Evolutionary conservation across 2,797 vertebrate genomes (phyloP).

Genomic region (Pantherophis alleghaniensis): DNA sequence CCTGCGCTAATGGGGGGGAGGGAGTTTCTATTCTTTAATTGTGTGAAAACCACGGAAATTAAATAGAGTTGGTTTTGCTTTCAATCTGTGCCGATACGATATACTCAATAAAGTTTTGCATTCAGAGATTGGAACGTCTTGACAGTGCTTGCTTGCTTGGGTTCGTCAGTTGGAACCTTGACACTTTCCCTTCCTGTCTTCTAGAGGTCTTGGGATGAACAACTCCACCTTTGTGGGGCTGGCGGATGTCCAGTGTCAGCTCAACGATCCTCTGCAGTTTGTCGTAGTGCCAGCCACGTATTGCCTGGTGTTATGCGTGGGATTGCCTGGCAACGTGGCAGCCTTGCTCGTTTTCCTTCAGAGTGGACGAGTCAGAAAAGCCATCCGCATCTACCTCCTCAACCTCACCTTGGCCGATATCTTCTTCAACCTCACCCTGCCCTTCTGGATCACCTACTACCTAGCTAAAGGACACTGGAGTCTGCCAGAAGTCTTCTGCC

Average conservation of each 20-base stretch:
- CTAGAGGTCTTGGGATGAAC: slow-evolving; percentile 53
- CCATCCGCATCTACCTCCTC: slow-evolving; percentile 68
- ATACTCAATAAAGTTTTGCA: too few relatives aligned
- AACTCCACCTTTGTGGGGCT: background rate
- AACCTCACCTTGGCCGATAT: slow-evolving; percentile 63
- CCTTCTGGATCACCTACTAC: slow-evolving; percentile 68
- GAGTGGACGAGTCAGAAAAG: slow-evolving; percentile 55
- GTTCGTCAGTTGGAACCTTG: too few relatives aligned
- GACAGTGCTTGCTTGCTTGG: too few relatives aligned
- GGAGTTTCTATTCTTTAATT: too few relatives aligned
- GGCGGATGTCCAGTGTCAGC: background rate
- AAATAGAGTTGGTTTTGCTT: too few relatives aligned
- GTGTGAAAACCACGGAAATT: too few relatives aligned
- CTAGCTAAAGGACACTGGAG: slow-evolving; percentile 58
- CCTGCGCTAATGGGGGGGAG: too few relatives aligned
- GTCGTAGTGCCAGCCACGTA: slow-evolving; percentile 50
- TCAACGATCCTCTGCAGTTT: slow-evolving; percentile 42
- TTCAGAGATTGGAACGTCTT: too few relatives aligned
- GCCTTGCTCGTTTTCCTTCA: slow-evolving; percentile 56
- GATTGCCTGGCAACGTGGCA: slow-evolving; percentile 61
- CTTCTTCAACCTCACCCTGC: slow-evolving; percentile 67
- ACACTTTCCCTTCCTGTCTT: fast-evolving
- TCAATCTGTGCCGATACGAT: too few relatives aligned
- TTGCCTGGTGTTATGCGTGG: slow-evolving; percentile 62
- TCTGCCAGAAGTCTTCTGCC: slow-evolving; percentile 54